These are phyloP conservation scores for Rhagium mordax DNA, from an alignment of 2,888 invertebrate genomes.

Conservation along the genomic window DNA sequence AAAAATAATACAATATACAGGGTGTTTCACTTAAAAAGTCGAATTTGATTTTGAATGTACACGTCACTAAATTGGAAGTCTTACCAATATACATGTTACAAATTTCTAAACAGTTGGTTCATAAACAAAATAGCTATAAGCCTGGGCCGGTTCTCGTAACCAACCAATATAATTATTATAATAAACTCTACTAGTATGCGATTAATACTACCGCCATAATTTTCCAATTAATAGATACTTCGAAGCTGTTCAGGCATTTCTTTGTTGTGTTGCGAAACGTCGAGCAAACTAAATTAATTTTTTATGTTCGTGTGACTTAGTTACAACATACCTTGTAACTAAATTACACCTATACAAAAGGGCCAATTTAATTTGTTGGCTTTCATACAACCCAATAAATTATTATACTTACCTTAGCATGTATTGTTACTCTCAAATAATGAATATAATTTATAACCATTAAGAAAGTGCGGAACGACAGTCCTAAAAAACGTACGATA, in stretches of 20 bases:
- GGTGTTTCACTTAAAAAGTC: no score
- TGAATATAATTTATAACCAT: neutral
- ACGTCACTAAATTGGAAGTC: no score
- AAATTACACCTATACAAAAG: neutral
- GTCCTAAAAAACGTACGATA: neutral
- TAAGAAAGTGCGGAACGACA: neutral
- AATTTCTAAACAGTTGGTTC: no score
- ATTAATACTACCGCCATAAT: neutral
- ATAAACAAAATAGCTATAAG: no score
- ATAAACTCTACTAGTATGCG: no score
- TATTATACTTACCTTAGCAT: constrained; percentile 10
- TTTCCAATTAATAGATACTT: neutral
- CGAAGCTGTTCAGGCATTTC: neutral
- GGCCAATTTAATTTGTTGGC: constrained; percentile 6
- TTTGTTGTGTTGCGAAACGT: neutral
- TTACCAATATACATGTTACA: no score
- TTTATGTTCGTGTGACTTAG: constrained; percentile 1
- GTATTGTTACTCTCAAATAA: constrained; percentile 4
- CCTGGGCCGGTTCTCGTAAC: no score
- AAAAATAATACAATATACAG: no score
- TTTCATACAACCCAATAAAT: constrained; percentile 12
- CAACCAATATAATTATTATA: no score
- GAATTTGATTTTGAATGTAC: no score
- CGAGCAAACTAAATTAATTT: neutral
- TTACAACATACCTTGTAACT: constrained; percentile 14